Conservation (phyloP, 2,888 invertebrate genomes). For the Coecobrya sp. region DNA sequence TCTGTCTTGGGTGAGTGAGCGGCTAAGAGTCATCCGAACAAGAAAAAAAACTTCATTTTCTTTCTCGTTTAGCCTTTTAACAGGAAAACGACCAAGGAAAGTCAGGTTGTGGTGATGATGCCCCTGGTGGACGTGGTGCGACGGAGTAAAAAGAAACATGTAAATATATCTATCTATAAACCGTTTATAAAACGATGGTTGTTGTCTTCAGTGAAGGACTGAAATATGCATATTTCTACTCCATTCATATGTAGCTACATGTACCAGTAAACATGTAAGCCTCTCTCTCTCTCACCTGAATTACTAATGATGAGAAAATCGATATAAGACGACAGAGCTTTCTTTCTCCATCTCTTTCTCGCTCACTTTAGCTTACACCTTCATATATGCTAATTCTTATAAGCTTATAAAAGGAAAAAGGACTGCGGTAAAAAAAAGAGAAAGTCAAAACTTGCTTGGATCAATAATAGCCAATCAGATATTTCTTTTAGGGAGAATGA, state of each 20-base stretch:
- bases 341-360: background rate
- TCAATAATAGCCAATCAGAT: too few species aligned
- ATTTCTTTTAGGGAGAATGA: too few species aligned
- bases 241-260: too few species aligned
- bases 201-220: background rate
- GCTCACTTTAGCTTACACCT: background rate
- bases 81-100: constrained; percentile 30
- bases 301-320: constrained; percentile 81
- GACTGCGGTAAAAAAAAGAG: too few species aligned
- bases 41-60: constrained; percentile 60
- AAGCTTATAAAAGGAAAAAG: background rate
- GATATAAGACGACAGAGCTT: constrained; percentile 67
- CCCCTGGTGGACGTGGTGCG: background rate
- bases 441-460: too few species aligned
- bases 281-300: constrained; percentile 73
- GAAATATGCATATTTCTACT: background rate
- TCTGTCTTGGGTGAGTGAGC: constrained; percentile 18
- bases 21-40: constrained; percentile 65
- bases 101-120: constrained; percentile 27
- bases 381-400: background rate
- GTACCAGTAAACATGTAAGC: background rate
- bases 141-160: background rate
- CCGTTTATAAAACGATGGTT: background rate
- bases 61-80: constrained; percentile 70
- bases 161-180: background rate